Evolutionary conservation across 23 tunicate species (phyloP), one percentile per base, ranked within the genome.

Genomic region (Phallusia fumigata): DNA sequence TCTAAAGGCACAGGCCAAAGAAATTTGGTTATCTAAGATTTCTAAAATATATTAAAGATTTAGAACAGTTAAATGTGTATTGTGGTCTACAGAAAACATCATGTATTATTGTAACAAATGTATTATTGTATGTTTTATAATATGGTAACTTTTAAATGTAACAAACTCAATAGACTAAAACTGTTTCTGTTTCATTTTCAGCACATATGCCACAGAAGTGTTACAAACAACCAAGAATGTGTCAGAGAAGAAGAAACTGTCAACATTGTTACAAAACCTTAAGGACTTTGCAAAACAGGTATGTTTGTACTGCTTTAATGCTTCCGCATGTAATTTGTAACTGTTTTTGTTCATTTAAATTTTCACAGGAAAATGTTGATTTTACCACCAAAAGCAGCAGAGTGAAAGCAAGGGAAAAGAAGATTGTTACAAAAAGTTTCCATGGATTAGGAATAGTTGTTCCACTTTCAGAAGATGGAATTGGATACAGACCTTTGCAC

Each of bases 381-480:
- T 73, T 85, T 52, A 31, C 34, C 1, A 33, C 64, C 21, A 74
- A 58, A 32, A 84, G 86, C 45, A 64, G 36, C 18, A 49, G 30
- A n/a, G 93, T 85, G 24, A 81, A 69, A 32, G 34, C 30, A 52
- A 44, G 94, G 77, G 24, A 35, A 44, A 89, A 86, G 74, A 81
- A 33, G 36, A 35, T 83, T 35, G 98, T 94, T 15, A 78, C 90
- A 11, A 53, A 65, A 24, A 76, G 73, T 44, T 86, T 94, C 52
- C 98, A 94, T 58, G 73, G 74, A 75, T 83, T 83, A 50, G 98
- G 98, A 30, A 75, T 95, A 0, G 91, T 89, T 26, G 95, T 95
- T 31, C 95, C 98, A 33, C 65, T 95, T 32, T 84, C 53, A 24
- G 75, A 82, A 45, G 92, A 86, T 24, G 90, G 81, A 22, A 82